Percentiles rank a stretch among this genome's conserved stretches.
phyloP scores from a whole-genome alignment of 1,140 invertebrate species.

The Stegodyphus mimosarum region DNA sequence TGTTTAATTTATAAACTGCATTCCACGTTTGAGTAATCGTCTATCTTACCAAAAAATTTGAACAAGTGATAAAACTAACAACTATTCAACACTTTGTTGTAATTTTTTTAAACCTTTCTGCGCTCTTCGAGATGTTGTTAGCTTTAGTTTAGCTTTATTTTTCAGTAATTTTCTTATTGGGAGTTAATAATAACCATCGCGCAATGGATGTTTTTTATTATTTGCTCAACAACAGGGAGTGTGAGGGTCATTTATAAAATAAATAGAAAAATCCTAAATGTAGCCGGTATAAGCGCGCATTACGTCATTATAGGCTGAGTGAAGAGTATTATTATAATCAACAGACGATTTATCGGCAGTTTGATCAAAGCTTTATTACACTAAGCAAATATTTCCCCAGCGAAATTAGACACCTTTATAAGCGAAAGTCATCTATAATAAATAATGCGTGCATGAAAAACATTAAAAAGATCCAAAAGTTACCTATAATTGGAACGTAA shows the following conservation, averaged over 20 bases:
- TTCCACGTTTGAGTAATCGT: constrained; percentile 27
- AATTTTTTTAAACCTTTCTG: background rate
- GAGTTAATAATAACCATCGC: background rate
- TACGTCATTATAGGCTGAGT: constrained; percentile 44
- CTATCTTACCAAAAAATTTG: constrained; percentile 32
- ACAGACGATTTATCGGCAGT: constrained; percentile 6
- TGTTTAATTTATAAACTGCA: constrained; percentile 59
- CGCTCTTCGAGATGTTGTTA: constrained; percentile 6
- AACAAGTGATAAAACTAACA: constrained; percentile 57
- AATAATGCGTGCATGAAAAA: background rate
- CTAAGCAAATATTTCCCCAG: constrained; percentile 49
- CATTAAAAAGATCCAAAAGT: no score
- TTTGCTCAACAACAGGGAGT: no score
- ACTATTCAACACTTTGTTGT: constrained; percentile 50
- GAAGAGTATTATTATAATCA: constrained; percentile 43
- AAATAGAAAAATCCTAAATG: no score
- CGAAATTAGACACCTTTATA: constrained; percentile 20
- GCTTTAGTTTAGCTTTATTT: background rate
- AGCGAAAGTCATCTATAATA: background rate
- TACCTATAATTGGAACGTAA: no score
- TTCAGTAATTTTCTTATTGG: background rate
- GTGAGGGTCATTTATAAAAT: no score
- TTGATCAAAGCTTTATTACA: constrained; percentile 19
- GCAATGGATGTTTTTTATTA: no score
- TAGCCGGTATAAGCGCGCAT: constrained; percentile 4